Evolutionary conservation across 2,113 vertebrate genomes (phyloP), one percentile per base, ranked within the genome.

Genomic region (Antechinus stuartii): DNA sequence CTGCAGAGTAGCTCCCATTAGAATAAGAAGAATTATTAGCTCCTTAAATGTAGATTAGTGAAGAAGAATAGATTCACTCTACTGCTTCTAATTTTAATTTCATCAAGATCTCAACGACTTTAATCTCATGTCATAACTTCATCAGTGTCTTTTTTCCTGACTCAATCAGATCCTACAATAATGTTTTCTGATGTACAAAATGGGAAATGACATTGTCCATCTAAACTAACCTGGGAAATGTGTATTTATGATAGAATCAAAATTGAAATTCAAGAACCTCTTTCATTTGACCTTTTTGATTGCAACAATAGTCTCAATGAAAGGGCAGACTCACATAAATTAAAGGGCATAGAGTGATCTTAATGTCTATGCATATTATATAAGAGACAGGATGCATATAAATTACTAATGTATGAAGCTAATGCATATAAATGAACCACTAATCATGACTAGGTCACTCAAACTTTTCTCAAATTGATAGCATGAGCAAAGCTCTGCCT

Each of bases 151-250:
- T 97, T 19, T 27, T 23, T 98, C n/a, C 90, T 93, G 95, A 91
- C 92, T 98, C 97, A 57, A 97, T 98, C 76, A 90, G 8, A 91
- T 55, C 11, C 7, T 56, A 53, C 42, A 24, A 53, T 54, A 91
- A 68, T 22, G 56, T 42, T 94, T 95, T 23, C 76, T n/a, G 92
- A 94, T 95, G 90, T 97, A 96, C 97, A 90, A 97, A 54, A 97
- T 98, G 92, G 96, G 94, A 95, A 94, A 92, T 50, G 95, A 50
- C n/a, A 90, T 91, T 95, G 76, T 96, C 97, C 97, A 98, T 96
- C 96, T 97, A 97, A 96, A 98, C 84, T 96, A 47, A 84, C 19
- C 16, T 42, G 19, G 19, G 68, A 35, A 90, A 89, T 95, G 91
- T 93, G 92, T 94, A 97, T 94, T 97, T 97, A 42, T 95, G 54